phyloP scores from a whole-genome alignment of 1,140 invertebrate genomes.

The Drosophila willistoni region DNA sequence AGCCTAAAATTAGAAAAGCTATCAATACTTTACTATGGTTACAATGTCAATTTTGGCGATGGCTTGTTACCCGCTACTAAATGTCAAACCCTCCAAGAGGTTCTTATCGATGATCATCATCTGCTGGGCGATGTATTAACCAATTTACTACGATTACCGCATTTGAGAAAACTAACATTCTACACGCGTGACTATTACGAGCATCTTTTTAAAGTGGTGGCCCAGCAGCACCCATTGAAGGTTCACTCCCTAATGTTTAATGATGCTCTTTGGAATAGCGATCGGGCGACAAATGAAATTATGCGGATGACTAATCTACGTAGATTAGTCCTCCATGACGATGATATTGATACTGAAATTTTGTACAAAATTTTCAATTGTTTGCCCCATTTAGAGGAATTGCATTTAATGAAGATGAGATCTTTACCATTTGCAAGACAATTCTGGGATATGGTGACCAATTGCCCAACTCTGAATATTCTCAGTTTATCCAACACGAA shows the following conservation, averaged over 20 bases:
- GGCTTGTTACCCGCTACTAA: conserved; percentile 3
- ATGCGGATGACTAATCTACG: conserved; percentile 42
- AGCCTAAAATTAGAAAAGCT: conserved; percentile 53
- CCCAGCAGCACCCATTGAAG: conserved; percentile 15
- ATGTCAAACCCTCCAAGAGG: conserved; percentile 22
- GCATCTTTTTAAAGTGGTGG: conserved; percentile 24
- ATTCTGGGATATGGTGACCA: conserved; percentile 40
- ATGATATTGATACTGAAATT: conserved; percentile 49
- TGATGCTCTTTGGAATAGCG: conserved; percentile 57
- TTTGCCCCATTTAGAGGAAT: conserved; percentile 42
- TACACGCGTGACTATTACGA: conserved; percentile 51
- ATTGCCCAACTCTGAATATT: conserved; percentile 20
- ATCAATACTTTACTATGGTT: conserved; percentile 46
- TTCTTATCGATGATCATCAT: conserved; percentile 50
- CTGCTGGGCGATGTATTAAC: conserved; percentile 33
- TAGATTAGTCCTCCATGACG: conserved; percentile 46
- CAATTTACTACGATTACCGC: conserved; percentile 33
- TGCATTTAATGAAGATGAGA: conserved; percentile 57
- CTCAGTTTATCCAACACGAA: conserved; percentile 41
- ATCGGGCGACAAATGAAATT: conserved; percentile 18
- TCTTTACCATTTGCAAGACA: conserved; percentile 37
- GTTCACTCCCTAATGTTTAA: conserved; percentile 55
- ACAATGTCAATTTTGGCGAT: conserved; percentile 19
- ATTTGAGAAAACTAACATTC: conserved; percentile 25
- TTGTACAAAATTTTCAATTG: conserved; percentile 32